Base-by-base conservation (phyloP, 2,113 vertebrate species). In the Chamaetylas fuelleborni region DNA sequence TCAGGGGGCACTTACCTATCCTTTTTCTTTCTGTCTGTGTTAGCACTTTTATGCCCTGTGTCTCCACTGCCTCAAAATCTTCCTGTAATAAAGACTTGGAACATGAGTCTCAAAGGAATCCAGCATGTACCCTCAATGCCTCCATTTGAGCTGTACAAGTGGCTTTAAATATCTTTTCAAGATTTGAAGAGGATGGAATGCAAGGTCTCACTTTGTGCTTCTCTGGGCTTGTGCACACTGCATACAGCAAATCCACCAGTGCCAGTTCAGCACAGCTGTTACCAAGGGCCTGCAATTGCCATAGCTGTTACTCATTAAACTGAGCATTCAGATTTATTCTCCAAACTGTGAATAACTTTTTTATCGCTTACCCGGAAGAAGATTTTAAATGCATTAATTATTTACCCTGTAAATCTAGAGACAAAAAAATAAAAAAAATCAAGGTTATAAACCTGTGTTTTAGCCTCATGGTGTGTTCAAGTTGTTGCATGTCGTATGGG, bases 271-370 rank as follows among this genome's bases (percentile, higher is more conserved):
- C 43, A 36, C 61, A 51, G 60, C 34, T 54, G 4, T n/a, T 45
- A n/a, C 8, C 54, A 48, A 61, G 73, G 79, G 17, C n/a, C 71
- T 93, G 7, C 45, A 57, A 12, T 38, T 48, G 25, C 40, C 73
- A 7, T 56, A 70, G 62, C 42, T 90, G 79, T 85, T 90, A 77
- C 25, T 88, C 17, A 69, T 92, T 92, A 69, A 85, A 85, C 31
- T 62, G 33, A 58, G 15, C 23, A 24, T 82, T 80, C 33, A 40
- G 50, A 45, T 76, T 28, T 20, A 53, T 58, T 82, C 64, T 53
- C 40, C 48, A 33, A 76, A 36, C 25, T 53, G 19, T 47, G 57
- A 74, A 82, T 65, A 28, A 15, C n/a, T 25, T 66, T 45, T 81
- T 74, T 40, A 38, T 54, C 29, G 33, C 18, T 65, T 86, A 88